Evolutionary conservation across 2,888 invertebrate species (phyloP), one percentile per base, ranked within the genome.

Genomic region (Lampropteryx suffumata): DNA sequence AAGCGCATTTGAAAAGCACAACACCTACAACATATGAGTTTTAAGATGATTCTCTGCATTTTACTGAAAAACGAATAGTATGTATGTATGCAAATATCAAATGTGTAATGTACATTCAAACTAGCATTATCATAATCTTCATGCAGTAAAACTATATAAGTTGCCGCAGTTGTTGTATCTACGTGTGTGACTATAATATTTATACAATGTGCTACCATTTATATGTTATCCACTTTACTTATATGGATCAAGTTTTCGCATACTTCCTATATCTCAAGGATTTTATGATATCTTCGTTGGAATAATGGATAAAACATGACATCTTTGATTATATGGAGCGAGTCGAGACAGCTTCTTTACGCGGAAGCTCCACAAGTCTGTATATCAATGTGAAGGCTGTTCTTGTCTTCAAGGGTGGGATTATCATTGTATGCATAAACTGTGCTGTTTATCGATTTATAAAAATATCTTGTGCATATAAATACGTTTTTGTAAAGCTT

Each of bases 401-500:
- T 67, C 61, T 64, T 66, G 58, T 64, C 61, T 66, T 79, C 80
- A 82, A 82, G 78, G 75, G 79, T 80, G 79, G 67, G 76, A 81
- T 71, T 65, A 63, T 67, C 59, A 76, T 77, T 73, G 69, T 73
- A 62, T 73, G 61, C 63, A 67, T 71, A 71, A 66, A 63, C 59
- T 58, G 55, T 64, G 58, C 58, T 62, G 62, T 65, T 61, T 58
- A 65, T 65, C 56, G 52, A 54, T 50, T 36, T 57, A 33, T 40
- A 55, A 42, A 46, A 57, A 39, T 28, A 33, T 33, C 6, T 32
- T 13, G 2, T 13, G 17, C 2, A 17, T 17, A 17, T 28, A 28
- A 28, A 29, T 29, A 11, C 1, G 1, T 29, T 29, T 11, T 32
- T n/a, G n/a, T n/a, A n/a, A n/a, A n/a, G n/a, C n/a, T n/a, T n/a